phyloP scores from a whole-genome alignment of 2,888 invertebrate genomes.

The Galerucella nymphaeae region DNA sequence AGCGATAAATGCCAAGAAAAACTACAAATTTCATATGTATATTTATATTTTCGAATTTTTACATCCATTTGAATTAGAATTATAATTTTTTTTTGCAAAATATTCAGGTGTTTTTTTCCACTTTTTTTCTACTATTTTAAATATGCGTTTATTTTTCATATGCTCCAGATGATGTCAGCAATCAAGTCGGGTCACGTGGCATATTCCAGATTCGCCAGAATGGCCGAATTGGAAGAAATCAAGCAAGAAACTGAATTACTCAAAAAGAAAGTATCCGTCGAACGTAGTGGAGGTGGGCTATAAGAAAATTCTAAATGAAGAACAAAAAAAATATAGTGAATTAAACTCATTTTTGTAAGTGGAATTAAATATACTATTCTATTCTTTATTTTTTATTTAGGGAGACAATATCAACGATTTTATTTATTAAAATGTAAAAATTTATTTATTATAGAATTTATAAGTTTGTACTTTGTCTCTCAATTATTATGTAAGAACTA shows the following conservation, averaged over 20 bases:
- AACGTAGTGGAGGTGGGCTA: conserved; percentile 95
- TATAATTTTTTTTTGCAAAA: too few species aligned
- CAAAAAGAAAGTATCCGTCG: conserved; percentile 86
- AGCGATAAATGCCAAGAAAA: too few species aligned
- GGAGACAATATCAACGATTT: background rate
- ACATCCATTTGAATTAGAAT: too few species aligned
- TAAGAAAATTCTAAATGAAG: conserved; percentile 65
- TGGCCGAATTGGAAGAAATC: conserved; percentile 92
- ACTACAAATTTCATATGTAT: too few species aligned
- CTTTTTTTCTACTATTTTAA: too few species aligned
- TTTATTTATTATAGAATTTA: background rate
- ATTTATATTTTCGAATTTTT: too few species aligned
- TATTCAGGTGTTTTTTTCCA: too few species aligned
- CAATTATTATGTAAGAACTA: too few species aligned
- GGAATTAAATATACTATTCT: background rate
- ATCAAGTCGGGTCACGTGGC: conserved; percentile 96
- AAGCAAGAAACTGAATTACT: conserved; percentile 81
- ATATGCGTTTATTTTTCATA: background rate
- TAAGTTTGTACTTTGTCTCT: background rate
- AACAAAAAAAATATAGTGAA: conserved; percentile 1
- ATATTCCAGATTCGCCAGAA: conserved; percentile 93
- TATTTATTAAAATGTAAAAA: background rate
- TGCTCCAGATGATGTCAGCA: conserved; percentile 94
- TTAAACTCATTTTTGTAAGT: background rate
- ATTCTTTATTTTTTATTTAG: background rate